These are phyloP conservation scores for Lycophotia porphyrea DNA, from an alignment of 2,888 invertebrate species.

Conservation along the genomic window DNA sequence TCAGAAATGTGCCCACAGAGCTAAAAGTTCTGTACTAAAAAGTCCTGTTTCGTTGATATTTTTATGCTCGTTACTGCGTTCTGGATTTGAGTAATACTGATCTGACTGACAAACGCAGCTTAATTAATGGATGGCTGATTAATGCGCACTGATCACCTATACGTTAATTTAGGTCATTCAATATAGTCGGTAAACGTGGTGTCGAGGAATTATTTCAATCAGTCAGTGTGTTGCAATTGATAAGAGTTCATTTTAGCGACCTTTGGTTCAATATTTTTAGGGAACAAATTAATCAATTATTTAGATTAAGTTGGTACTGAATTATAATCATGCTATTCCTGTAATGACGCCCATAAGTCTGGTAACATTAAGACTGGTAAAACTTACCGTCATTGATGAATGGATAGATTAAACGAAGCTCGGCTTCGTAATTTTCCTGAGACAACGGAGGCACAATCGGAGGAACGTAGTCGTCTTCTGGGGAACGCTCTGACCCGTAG, in stretches of 20 bases:
- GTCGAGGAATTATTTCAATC: conserved; percentile 23
- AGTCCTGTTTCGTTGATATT: conserved; percentile 17
- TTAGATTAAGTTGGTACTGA: neutral
- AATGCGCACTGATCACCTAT: conserved; percentile 35
- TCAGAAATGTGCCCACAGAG: conserved; percentile 40
- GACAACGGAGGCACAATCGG: conserved; percentile 90
- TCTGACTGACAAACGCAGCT: conserved; percentile 24
- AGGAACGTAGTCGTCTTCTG: conserved; percentile 94
- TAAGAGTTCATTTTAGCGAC: neutral
- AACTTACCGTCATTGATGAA: conserved; percentile 92
- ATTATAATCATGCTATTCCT: neutral
- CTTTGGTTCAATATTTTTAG: neutral
- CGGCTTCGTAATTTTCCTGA: conserved; percentile 90
- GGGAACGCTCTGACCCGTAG: conserved; percentile 94
- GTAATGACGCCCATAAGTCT: neutral
- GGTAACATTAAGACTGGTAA: too few species aligned
- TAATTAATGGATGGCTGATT: conserved; percentile 51
- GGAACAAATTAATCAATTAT: neutral
- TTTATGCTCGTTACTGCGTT: conserved; percentile 15
- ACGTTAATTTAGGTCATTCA: conserved; percentile 42
- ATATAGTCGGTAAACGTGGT: conserved; percentile 24
- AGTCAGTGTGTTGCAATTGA: conserved; percentile 23
- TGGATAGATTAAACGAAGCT: conserved; percentile 91
- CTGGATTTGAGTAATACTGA: conserved; percentile 3
- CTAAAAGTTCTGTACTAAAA: conserved; percentile 27